Conservation (phyloP, 2,797 vertebrate species). For the Oreonectes daqikongensis region DNA sequence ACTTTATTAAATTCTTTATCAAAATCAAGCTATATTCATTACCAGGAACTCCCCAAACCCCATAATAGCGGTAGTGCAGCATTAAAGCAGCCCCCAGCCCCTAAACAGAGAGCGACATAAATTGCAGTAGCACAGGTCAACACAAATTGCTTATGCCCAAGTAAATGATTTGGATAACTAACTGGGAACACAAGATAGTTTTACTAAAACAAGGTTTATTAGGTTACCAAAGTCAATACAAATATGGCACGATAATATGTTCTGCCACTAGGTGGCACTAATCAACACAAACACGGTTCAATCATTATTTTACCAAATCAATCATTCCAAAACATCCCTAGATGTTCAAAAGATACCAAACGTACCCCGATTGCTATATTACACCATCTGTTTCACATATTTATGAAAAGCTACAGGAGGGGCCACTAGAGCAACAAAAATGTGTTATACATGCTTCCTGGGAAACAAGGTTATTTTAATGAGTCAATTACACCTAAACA, state of each 20-base stretch:
- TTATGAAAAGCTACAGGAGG: conserved; percentile 34
- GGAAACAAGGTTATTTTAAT: conserved; percentile 73
- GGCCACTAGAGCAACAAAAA: conserved; percentile 34
- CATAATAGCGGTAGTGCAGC: conserved; percentile 76
- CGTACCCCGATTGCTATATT: conserved; percentile 36
- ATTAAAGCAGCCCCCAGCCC: conserved; percentile 77
- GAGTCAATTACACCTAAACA: conserved; percentile 70
- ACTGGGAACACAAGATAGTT: conserved; percentile 9
- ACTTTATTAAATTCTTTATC: conserved; percentile 76
- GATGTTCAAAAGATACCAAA: not conserved
- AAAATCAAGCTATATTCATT: conserved; percentile 75
- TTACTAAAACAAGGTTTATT: not conserved
- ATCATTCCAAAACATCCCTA: not conserved
- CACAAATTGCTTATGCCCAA: conserved; percentile 1
- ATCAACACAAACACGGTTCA: not conserved
- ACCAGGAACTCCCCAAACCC: conserved; percentile 77
- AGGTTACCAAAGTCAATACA: not conserved
- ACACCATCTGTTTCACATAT: conserved; percentile 69
- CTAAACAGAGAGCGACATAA: conserved; percentile 72
- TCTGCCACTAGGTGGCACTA: conserved; percentile 62
- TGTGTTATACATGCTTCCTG: conserved; percentile 58
- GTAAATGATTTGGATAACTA: conserved; percentile 21
- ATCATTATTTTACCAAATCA: conserved; percentile 29
- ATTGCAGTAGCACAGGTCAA: conserved; percentile 35
- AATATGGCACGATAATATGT: conserved; percentile 30